Conservation (phyloP, 64 coral and sea anemone species). For the Exaiptasia diaphana region DNA sequence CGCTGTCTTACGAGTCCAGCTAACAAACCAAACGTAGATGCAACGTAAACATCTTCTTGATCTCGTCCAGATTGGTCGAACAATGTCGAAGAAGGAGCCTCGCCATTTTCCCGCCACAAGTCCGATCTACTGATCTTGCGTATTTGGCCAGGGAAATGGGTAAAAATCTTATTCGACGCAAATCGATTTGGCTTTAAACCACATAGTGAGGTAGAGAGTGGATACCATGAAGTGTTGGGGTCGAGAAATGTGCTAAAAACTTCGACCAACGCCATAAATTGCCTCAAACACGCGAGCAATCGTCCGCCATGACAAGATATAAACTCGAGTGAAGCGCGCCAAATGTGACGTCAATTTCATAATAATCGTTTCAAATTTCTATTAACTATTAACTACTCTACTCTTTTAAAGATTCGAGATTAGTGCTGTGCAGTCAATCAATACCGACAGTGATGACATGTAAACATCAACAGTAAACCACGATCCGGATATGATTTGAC, state of each 20-base stretch:
- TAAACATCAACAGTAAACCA: too few relatives aligned
- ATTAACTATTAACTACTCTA: too few relatives aligned
- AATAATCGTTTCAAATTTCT: too few relatives aligned
- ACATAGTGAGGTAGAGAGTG: not conserved
- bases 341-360: not conserved
- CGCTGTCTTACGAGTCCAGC: not conserved
- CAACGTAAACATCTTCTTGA: not conserved
- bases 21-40: not conserved
- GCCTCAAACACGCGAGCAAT: too few relatives aligned
- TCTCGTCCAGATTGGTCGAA: not conserved
- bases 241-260: not conserved
- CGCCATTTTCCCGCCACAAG: not conserved
- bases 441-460: too few relatives aligned
- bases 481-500: too few relatives aligned
- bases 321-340: not conserved
- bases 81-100: not conserved
- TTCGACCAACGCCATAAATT: not conserved
- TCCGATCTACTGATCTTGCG: not conserved
- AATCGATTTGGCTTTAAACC: not conserved
- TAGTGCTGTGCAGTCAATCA: too few relatives aligned
- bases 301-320: not conserved
- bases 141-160: not conserved
- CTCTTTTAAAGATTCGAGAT: too few relatives aligned
- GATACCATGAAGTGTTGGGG: not conserved
- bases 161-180: not conserved